These are phyloP conservation scores for Papilio glaucus DNA, from an alignment of 1,140 invertebrate species.

Conservation along the genomic window DNA sequence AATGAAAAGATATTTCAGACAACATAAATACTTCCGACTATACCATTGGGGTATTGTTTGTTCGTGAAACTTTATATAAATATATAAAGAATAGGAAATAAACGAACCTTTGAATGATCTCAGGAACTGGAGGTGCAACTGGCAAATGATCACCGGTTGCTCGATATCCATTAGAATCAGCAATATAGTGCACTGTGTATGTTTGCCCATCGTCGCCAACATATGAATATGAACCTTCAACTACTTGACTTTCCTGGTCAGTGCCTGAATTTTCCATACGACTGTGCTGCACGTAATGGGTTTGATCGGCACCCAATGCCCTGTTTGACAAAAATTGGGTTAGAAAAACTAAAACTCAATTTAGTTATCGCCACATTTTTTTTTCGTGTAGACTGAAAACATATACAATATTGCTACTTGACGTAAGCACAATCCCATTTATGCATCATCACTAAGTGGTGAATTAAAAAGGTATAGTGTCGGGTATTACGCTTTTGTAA, in stretches of 20 bases:
- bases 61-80: too few relatives aligned
- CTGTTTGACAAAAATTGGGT: conserved; percentile 44
- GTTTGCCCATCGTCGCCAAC: conserved; percentile 84
- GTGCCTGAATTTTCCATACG: conserved; percentile 83
- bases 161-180: conserved; percentile 84
- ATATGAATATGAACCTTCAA: conserved; percentile 86
- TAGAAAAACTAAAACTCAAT: conserved; percentile 42
- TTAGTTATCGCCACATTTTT: too few relatives aligned
- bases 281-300: conserved; percentile 82
- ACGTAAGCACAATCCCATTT: too few relatives aligned
- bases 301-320: conserved; percentile 81
- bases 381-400: too few relatives aligned
- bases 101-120: conserved; percentile 80
- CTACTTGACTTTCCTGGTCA: conserved; percentile 83
- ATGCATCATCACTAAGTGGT: too few relatives aligned
- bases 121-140: conserved; percentile 83
- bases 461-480: too few relatives aligned
- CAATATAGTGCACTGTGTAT: conserved; percentile 83
- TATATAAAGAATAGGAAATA: not conserved
- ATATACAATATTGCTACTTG: too few relatives aligned
- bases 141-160: conserved; percentile 84
- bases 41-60: too few relatives aligned
- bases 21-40: too few relatives aligned
- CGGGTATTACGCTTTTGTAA: too few relatives aligned
- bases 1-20: too few relatives aligned